These are phyloP conservation scores for Delphinapterus leucas DNA, from an alignment of 2,113 vertebrate species.

Conservation along the genomic window DNA sequence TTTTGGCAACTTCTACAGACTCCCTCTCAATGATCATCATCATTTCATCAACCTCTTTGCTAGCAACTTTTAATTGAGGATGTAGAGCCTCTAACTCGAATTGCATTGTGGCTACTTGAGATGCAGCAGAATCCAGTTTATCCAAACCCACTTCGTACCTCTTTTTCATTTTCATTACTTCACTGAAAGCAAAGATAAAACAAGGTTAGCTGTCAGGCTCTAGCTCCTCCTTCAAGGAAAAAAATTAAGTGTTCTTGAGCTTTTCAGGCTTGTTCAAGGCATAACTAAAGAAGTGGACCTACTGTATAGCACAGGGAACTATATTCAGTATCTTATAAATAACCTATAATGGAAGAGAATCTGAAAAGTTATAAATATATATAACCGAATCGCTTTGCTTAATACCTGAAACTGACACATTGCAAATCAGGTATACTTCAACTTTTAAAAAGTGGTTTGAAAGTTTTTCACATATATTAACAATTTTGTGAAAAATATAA, in stretches of 20 bases:
- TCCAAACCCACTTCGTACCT: conserved; percentile 92
- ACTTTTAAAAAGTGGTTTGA: not conserved
- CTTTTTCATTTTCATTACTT: conserved; percentile 90
- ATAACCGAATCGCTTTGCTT: not conserved
- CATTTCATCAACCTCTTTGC: conserved; percentile 90
- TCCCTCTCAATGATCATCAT: conserved; percentile 90
- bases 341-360: not conserved
- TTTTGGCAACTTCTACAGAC: conserved; percentile 91
- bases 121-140: conserved; percentile 89
- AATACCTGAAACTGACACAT: not conserved
- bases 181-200: conserved; percentile 78
- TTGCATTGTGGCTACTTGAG: conserved; percentile 91
- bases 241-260: not conserved
- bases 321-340: not conserved
- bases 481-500: not conserved
- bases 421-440: not conserved
- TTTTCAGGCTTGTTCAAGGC: not conserved
- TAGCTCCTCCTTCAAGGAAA: not conserved
- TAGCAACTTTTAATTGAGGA: conserved; percentile 89
- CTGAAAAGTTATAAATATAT: not conserved
- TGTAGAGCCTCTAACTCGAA: conserved; percentile 90
- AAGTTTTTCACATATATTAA: not conserved
- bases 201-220: not conserved
- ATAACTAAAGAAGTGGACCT: not conserved
- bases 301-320: not conserved